A percentile compares a stretch with the other conserved stretches of the same genome.
Evolutionary conservation across 2,888 invertebrate species (phyloP).

Genomic region (Cepaea hortensis): DNA sequence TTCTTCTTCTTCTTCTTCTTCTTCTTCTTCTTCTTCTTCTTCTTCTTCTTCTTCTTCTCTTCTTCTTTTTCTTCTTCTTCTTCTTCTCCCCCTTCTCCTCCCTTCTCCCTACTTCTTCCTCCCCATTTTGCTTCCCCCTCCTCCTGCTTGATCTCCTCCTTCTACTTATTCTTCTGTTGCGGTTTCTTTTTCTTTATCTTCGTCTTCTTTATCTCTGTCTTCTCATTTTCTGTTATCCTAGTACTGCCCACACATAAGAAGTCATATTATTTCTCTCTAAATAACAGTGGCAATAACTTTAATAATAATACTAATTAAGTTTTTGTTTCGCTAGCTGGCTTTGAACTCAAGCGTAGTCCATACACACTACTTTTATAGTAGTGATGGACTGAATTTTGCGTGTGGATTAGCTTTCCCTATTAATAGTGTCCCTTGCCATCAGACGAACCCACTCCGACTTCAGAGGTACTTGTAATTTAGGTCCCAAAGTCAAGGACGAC

Average conservation of each 20-base stretch:
- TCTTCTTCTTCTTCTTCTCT: neutral
- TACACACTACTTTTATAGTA: too few relatives aligned
- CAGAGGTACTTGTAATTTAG: too few relatives aligned
- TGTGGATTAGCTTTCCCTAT: too few relatives aligned
- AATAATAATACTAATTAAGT: neutral
- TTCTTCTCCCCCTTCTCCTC: constrained; percentile 1
- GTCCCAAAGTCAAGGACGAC: too few relatives aligned
- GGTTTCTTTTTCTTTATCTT: neutral
- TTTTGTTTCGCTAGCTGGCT: too few relatives aligned
- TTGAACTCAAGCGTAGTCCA: too few relatives aligned
- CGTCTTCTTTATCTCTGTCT: too few relatives aligned
- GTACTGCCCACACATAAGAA: too few relatives aligned
- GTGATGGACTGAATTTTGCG: too few relatives aligned
- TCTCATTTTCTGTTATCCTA: too few relatives aligned
- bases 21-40: neutral
- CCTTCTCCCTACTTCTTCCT: neutral
- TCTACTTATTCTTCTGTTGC: neutral
- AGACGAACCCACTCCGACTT: too few relatives aligned
- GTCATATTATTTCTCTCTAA: neutral
- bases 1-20: neutral
- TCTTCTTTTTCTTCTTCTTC: neutral
- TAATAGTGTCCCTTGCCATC: too few relatives aligned
- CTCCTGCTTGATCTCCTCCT: neutral
- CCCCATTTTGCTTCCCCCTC: neutral
- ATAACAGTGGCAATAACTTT: neutral